Conservation (phyloP, 2,797 vertebrate species). For the Coccyzus lansbergi region DNA sequence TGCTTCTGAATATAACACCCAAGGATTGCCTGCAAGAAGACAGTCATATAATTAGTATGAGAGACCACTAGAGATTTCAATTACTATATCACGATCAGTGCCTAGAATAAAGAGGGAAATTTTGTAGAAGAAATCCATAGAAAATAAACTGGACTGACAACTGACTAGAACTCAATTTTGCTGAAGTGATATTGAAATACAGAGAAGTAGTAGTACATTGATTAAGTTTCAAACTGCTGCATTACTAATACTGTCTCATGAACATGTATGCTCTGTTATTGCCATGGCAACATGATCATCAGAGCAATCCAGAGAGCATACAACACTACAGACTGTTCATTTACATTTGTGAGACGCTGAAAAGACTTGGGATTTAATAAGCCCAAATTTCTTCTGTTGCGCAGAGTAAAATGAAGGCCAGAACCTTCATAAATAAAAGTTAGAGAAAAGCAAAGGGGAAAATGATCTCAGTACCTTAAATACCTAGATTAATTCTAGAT, state of each 20-base stretch:
- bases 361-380: conserved; percentile 60
- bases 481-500: not conserved
- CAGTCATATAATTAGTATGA: conserved; percentile 64
- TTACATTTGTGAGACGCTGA: conserved; percentile 70
- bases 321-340: conserved; percentile 58
- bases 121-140: conserved; percentile 67
- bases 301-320: conserved; percentile 56
- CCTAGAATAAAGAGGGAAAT: conserved; percentile 74
- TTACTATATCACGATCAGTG: conserved; percentile 67
- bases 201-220: conserved; percentile 60
- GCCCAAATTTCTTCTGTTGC: not conserved
- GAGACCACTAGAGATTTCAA: conserved; percentile 73
- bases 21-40: conserved; percentile 56
- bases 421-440: conserved; percentile 2
- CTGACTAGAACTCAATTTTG: conserved; percentile 79
- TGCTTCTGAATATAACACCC: conserved; percentile 36
- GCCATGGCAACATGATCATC: conserved; percentile 77
- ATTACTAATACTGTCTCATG: conserved; percentile 73
- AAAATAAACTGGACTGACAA: conserved; percentile 76
- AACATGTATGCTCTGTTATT: conserved; percentile 69
- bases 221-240: conserved; percentile 75
- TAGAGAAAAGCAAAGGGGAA: not conserved
- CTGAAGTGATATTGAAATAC: conserved; percentile 76
- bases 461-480: not conserved
- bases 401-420: conserved; percentile 23